phyloP scores from a whole-genome alignment of 2,888 invertebrate species.

The Drosophila sordidula region DNA sequence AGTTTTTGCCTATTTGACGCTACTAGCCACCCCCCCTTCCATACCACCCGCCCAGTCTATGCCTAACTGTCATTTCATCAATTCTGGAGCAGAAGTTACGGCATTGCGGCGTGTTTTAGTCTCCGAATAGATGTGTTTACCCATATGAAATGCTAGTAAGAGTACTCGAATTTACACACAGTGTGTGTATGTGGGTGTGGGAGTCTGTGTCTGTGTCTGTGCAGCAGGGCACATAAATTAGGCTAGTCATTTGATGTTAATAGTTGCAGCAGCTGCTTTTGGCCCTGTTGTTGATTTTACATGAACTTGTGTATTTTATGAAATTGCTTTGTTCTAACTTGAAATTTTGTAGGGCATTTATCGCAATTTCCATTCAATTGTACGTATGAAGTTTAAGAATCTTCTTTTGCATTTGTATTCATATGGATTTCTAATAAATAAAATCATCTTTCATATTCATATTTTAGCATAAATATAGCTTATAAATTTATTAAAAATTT shows the following conservation, averaged over 20 bases:
- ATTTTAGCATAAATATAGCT: no score
- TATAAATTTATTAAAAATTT: no score
- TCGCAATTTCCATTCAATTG: neutral
- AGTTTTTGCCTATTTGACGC: constrained; percentile 46
- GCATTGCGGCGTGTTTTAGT: constrained; percentile 70
- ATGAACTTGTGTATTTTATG: constrained; percentile 58
- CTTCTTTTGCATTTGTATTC: no score
- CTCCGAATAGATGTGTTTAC: constrained; percentile 65
- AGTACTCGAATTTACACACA: constrained; percentile 7
- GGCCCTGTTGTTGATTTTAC: constrained; percentile 50
- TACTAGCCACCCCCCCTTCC: constrained; percentile 1
- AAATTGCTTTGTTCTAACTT: constrained; percentile 57
- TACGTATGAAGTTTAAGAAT: no score
- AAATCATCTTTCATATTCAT: no score
- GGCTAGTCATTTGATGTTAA: constrained; percentile 76
- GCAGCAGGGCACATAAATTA: constrained; percentile 70
- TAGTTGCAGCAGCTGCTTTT: constrained; percentile 59
- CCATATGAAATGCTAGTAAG: constrained; percentile 39
- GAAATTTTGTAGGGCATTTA: constrained; percentile 1
- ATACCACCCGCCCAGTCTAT: neutral
- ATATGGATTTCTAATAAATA: no score
- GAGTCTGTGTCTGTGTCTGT: constrained; percentile 24
- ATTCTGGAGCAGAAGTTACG: constrained; percentile 67
- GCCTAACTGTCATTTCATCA: constrained; percentile 66
- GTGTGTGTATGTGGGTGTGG: constrained; percentile 10